phyloP scores from a whole-genome alignment of 1,140 invertebrate species.

The Geopemphigus sp. region DNA sequence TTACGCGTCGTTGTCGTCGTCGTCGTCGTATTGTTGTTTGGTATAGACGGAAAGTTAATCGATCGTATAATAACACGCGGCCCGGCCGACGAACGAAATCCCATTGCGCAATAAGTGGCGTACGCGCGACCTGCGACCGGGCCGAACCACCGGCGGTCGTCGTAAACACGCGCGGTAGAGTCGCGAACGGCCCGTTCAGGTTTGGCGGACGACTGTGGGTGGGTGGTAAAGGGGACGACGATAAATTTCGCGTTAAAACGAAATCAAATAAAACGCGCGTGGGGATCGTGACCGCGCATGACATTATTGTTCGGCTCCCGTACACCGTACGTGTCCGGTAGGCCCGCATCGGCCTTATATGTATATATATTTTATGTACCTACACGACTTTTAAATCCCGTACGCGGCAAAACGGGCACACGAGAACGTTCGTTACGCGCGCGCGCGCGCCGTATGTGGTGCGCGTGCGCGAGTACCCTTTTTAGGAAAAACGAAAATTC shows the following conservation, averaged over 20 bases:
- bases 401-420: constrained; percentile 21
- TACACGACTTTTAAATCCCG: constrained; percentile 39
- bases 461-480: constrained; percentile 3
- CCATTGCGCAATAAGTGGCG: not conserved
- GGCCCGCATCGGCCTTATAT: constrained; percentile 27
- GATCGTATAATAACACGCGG: constrained; percentile 21
- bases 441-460: too few relatives aligned
- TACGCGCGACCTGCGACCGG: not conserved
- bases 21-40: not conserved
- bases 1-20: too few relatives aligned
- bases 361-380: not conserved
- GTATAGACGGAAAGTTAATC: not conserved
- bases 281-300: constrained; percentile 44
- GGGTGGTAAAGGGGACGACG: not conserved
- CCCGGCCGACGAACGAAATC: too few relatives aligned
- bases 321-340: constrained; percentile 30
- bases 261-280: not conserved
- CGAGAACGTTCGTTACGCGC: too few relatives aligned
- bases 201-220: too few relatives aligned
- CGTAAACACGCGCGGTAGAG: not conserved
- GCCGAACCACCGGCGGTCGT: not conserved
- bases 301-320: constrained; percentile 9
- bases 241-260: constrained; percentile 42
- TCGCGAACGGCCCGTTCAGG: too few relatives aligned
- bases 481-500: too few relatives aligned